Conservation (phyloP, 1,140 invertebrate species). For the Drosophila lowei region DNA sequence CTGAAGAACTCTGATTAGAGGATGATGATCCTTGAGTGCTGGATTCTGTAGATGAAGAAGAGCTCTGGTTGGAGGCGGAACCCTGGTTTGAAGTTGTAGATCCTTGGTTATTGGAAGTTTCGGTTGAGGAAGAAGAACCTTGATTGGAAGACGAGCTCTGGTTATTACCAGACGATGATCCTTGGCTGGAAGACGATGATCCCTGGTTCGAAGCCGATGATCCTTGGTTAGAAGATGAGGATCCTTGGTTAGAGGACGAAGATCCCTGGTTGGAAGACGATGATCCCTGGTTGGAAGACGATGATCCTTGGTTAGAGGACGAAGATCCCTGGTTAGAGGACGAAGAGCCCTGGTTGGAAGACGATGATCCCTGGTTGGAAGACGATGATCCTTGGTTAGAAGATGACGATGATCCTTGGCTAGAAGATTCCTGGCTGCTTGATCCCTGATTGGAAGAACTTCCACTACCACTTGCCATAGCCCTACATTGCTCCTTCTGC, state of each 20-base stretch:
- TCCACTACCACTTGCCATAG: conserved; percentile 73
- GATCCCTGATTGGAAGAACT: conserved; percentile 42
- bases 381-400: conserved; percentile 52
- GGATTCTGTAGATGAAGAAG: background rate
- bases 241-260: conserved; percentile 38
- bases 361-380: conserved; percentile 31
- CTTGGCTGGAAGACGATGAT: conserved; percentile 17
- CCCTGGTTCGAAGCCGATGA: conserved; percentile 33
- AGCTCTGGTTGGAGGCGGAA: conserved; percentile 12
- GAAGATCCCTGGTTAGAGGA: conserved; percentile 17
- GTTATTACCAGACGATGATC: conserved; percentile 25
- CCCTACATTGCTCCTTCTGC: conserved; percentile 84
- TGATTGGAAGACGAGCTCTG: conserved; percentile 43
- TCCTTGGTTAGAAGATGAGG: conserved; percentile 32
- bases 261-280: conserved; percentile 29
- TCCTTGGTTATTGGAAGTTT: conserved; percentile 1
- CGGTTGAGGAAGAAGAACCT: conserved; percentile 12
- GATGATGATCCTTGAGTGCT: conserved; percentile 41
- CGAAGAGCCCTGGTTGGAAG: conserved; percentile 29
- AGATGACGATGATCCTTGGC: conserved; percentile 24
- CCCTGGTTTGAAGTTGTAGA: conserved; percentile 19
- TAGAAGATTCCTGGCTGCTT: conserved; percentile 10
- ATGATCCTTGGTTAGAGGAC: conserved; percentile 30
- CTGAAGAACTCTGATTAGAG: conserved; percentile 45
- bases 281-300: conserved; percentile 40